These are phyloP conservation scores for Poliocrania exsul DNA, from an alignment of 2,797 vertebrate genomes.

Conservation along the genomic window DNA sequence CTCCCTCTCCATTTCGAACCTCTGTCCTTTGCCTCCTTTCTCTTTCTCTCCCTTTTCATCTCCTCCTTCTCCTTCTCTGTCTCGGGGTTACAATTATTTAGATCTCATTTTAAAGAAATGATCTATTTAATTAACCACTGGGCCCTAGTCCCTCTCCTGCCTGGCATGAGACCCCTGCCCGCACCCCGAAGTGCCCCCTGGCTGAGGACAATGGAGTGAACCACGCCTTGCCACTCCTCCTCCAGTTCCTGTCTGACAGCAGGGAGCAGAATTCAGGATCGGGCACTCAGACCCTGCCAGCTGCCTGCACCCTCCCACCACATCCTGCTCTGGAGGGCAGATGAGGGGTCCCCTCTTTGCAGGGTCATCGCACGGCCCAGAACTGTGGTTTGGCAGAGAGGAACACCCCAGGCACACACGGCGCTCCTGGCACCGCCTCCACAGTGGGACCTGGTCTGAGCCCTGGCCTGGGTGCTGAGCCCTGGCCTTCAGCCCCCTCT, in stretches of 20 bases:
- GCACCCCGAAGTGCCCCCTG: not conserved
- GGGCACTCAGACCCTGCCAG: not conserved
- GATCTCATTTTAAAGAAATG: constrained; percentile 24
- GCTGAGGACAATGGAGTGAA: not conserved
- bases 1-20: constrained; percentile 55
- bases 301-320: not conserved
- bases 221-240: not conserved
- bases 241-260: not conserved
- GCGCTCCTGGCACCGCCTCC: fast-evolving
- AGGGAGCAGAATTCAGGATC: not conserved
- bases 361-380: not conserved
- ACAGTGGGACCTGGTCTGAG: not conserved
- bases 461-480: no score
- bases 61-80: constrained; percentile 16
- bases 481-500: not conserved
- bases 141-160: not conserved
- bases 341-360: not conserved
- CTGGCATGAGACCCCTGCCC: not conserved
- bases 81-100: constrained; percentile 59
- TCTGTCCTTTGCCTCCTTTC: constrained; percentile 63
- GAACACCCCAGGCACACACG: fast-evolving
- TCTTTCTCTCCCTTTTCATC: constrained; percentile 53
- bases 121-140: not conserved
- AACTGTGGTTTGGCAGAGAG: not conserved
- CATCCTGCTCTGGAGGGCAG: not conserved